Evolutionary conservation across 2,888 invertebrate genomes (phyloP).

Genomic region (Acleris cristana): DNA sequence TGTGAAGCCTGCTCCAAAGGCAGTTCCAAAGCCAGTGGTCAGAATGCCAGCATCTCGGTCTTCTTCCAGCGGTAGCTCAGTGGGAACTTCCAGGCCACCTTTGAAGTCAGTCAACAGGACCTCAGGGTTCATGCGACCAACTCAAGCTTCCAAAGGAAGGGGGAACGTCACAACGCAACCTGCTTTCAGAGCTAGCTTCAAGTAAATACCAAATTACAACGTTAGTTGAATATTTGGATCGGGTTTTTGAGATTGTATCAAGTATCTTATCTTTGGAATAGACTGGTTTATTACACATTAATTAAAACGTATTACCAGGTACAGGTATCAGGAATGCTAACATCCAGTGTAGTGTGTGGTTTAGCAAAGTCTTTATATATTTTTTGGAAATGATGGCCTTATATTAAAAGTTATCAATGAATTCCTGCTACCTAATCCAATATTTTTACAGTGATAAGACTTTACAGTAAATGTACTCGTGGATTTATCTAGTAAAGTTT

Average conservation of each 20-base stretch:
- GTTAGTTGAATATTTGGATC: slow-evolving; percentile 19
- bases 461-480: no score
- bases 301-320: no score
- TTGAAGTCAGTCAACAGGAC: slow-evolving; percentile 67
- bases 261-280: background rate
- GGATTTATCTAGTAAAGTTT: no score
- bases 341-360: no score
- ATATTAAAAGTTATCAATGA: no score
- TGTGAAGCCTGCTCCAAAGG: slow-evolving; percentile 70
- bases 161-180: slow-evolving; percentile 63
- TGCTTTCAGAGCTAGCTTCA: slow-evolving; percentile 62
- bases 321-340: no score
- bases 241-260: slow-evolving; percentile 5
- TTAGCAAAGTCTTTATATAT: no score
- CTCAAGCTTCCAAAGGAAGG: slow-evolving; percentile 92
- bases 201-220: slow-evolving; percentile 51
- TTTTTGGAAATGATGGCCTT: no score
- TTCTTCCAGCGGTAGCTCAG: slow-evolving; percentile 77
- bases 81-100: slow-evolving; percentile 76
- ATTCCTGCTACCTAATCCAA: no score
- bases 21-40: slow-evolving; percentile 75
- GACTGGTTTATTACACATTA: no score
- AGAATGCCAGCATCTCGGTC: slow-evolving; percentile 78
- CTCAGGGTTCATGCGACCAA: slow-evolving; percentile 93
- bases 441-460: no score